Evolutionary conservation across 2,113 vertebrate genomes (phyloP).

Genomic region (Daubentonia madagascariensis): DNA sequence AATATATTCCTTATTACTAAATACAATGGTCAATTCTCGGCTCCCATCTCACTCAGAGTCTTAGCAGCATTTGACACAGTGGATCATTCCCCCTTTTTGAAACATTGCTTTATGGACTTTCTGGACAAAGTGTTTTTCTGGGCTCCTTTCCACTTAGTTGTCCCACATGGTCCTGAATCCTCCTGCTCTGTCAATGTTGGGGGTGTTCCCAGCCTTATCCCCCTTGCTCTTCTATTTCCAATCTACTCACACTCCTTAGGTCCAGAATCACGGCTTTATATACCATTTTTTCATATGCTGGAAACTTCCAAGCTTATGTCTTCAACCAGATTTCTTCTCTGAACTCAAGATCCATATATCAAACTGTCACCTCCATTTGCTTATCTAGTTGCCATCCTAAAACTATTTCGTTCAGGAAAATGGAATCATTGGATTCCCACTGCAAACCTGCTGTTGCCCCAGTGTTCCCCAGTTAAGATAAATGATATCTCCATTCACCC

Average conservation of each 20-base stretch:
- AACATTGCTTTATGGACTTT: neutral
- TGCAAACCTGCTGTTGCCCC: neutral
- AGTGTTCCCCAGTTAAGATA: neutral
- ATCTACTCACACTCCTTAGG: neutral
- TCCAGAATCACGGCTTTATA: neutral
- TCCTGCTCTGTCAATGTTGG: neutral
- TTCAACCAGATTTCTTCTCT: neutral
- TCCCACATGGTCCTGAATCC: neutral
- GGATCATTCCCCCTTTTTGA: neutral
- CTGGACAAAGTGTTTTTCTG: neutral
- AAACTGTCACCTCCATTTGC: neutral
- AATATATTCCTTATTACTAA: neutral
- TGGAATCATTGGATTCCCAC: neutral
- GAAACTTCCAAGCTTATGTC: neutral
- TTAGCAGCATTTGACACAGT: neutral
- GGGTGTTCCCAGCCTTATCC: neutral
- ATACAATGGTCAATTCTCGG: neutral
- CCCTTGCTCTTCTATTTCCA: neutral
- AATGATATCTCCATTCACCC: neutral
- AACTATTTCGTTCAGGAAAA: neutral
- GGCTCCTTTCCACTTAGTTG: neutral
- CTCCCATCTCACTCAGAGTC: neutral
- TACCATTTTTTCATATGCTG: neutral
- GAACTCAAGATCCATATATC: neutral
- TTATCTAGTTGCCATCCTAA: neutral